These are phyloP conservation scores for Macroramphosus scolopax DNA, from an alignment of 2,797 vertebrate species.

Conservation along the genomic window DNA sequence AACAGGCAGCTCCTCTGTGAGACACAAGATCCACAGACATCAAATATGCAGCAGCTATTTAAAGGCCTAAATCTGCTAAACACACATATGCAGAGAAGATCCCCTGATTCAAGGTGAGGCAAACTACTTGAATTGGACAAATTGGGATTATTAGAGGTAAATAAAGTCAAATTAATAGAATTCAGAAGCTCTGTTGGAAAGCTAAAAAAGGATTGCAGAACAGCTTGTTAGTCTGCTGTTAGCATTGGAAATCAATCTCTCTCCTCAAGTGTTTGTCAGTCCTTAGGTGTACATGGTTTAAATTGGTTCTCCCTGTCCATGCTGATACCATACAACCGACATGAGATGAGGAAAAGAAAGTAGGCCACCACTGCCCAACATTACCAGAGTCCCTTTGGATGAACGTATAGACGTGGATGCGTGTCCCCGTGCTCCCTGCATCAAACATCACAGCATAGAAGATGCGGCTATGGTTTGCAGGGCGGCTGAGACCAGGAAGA, in stretches of 20 bases:
- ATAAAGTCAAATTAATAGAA: conserved; percentile 17
- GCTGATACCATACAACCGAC: background rate
- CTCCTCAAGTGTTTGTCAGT: background rate
- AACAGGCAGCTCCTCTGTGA: conserved; percentile 80
- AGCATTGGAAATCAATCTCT: conserved; percentile 5
- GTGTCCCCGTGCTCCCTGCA: conserved; percentile 95
- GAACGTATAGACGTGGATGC: conserved; percentile 95
- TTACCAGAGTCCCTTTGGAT: conserved; percentile 83
- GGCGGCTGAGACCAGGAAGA: conserved; percentile 76
- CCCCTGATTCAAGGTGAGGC: conserved; percentile 25
- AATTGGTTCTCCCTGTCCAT: background rate
- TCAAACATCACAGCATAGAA: conserved; percentile 97
- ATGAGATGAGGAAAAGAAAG: background rate
- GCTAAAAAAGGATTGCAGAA: background rate
- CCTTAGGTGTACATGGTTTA: background rate
- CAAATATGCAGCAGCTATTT: conserved; percentile 50
- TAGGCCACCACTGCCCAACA: background rate
- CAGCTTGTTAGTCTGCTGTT: conserved; percentile 2
- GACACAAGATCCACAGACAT: conserved; percentile 51
- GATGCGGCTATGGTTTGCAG: conserved; percentile 81
- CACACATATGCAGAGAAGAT: conserved; percentile 29
- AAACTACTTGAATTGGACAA: conserved; percentile 34
- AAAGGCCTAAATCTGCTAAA: conserved; percentile 42
- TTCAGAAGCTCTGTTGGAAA: no score
- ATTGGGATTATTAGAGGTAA: conserved; percentile 37